Evolutionary conservation across 1,140 invertebrate genomes (phyloP).

Genomic region (Drosophila mauritiana): DNA sequence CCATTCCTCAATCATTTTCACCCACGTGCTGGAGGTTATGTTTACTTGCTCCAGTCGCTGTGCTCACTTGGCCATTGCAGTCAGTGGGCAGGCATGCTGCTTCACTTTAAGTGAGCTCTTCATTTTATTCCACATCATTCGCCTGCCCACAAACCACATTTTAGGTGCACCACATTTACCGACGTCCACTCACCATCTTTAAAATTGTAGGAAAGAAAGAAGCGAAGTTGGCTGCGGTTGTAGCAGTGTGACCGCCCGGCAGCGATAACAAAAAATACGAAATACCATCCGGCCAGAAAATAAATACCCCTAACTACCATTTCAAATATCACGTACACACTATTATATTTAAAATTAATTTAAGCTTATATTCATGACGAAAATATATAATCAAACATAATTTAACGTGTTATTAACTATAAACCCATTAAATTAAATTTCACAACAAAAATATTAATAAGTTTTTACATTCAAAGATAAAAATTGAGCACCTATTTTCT

Average conservation of each 20-base stretch:
- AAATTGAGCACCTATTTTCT: too few species aligned
- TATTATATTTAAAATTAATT: too few species aligned
- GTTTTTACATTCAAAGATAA: too few species aligned
- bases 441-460: too few species aligned
- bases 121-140: constrained; percentile 7
- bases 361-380: too few species aligned
- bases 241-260: background rate
- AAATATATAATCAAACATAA: too few species aligned
- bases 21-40: constrained; percentile 73
- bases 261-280: too few species aligned
- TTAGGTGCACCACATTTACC: constrained; percentile 53
- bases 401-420: too few species aligned
- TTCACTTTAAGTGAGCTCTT: constrained; percentile 2
- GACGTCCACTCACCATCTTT: constrained; percentile 84
- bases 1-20: background rate
- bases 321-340: too few species aligned
- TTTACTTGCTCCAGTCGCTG: constrained; percentile 34
- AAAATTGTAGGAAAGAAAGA: constrained; percentile 81
- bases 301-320: too few species aligned
- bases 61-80: constrained; percentile 55
- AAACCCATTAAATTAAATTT: too few species aligned
- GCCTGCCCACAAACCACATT: constrained; percentile 24
- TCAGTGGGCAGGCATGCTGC: background rate
- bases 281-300: too few species aligned
- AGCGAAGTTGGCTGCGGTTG: constrained; percentile 74